phyloP scores from a whole-genome alignment of 2,113 vertebrate genomes.

The Phylloscopus trochiloides region DNA sequence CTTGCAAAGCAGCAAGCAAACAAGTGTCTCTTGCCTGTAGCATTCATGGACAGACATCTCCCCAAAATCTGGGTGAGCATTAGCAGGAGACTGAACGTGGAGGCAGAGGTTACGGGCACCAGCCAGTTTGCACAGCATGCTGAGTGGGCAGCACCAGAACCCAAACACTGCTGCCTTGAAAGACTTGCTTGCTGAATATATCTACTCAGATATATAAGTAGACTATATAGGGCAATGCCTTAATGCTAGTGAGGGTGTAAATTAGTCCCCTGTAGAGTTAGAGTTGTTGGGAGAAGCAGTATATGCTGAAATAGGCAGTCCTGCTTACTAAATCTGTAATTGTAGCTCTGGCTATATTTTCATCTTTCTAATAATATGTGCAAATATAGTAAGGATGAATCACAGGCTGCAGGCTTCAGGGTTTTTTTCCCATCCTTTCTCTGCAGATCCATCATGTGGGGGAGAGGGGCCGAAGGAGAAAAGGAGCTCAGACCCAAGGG shows the following conservation, averaged over 20 bases:
- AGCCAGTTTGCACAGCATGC: neutral
- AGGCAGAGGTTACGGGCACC: neutral
- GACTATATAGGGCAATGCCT: neutral
- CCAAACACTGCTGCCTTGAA: neutral
- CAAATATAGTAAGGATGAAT: conserved; percentile 65
- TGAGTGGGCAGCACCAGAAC: neutral
- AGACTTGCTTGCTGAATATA: neutral
- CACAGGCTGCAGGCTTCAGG: conserved; percentile 35
- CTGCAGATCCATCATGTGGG: neutral
- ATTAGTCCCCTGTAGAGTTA: neutral
- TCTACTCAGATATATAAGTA: neutral
- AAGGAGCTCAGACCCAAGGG: neutral
- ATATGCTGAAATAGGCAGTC: conserved; percentile 42
- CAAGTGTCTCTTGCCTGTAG: neutral
- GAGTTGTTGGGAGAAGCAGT: neutral
- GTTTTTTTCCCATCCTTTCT: neutral
- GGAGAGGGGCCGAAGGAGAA: neutral
- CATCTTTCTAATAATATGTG: conserved; percentile 62
- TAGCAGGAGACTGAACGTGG: neutral
- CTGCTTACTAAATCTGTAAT: conserved; percentile 56
- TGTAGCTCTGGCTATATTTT: conserved; percentile 56
- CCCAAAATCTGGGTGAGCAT: neutral
- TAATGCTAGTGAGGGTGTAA: neutral
- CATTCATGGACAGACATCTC: neutral
- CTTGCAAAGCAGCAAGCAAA: neutral